Evolutionary conservation across 2,113 vertebrate species (phyloP), one percentile per base, ranked within the genome.

Genomic region (Agapornis roseicollis): DNA sequence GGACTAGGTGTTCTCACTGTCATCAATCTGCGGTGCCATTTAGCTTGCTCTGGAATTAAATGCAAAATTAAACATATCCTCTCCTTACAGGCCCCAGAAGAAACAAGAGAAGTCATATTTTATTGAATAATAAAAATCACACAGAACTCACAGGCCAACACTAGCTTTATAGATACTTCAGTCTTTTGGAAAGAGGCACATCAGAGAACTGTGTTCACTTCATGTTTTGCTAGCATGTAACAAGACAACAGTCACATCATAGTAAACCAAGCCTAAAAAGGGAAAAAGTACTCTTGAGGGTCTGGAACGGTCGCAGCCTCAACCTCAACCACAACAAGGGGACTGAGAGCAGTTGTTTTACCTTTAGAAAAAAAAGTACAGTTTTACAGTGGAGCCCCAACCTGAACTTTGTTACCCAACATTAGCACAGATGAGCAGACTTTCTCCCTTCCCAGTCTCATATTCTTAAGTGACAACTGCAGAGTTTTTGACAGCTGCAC

Each of bases 191-290:
- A 60, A 66, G 31, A 31, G 86, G 64, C 29, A 56, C 24, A 53
- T 25, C 65, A 66, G 25, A 80, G 37, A 80, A 53, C 37, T n/a
- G 10, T 24, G 85, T 15, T 17, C 24, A 50, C 50, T 69, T 60
- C 37, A 64, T 29, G 73, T 69, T 77, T 58, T 85, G 41, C 53
- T 61, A 76, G 33, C 39, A 90, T 44, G 64, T 86, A 94, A 73
- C 44, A 72, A 94, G 53, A 64, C 41, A 94, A 86, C 52, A 81
- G 19, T 83, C 44, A 69, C 65, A 81, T 87, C 46, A 44, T 10
- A 89, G 72, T 73, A 94, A 80, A 72, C 13, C 49, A 71, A 81
- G 35, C 27, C 79, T 90, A 94, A 94, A 90, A 44, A 90, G 68
- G 70, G n/a, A 72, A 88, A 87, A 79, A 79, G 20, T 66, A 78